phyloP scores from a whole-genome alignment of 2,113 vertebrate genomes.

The Hystrix brachyura region DNA sequence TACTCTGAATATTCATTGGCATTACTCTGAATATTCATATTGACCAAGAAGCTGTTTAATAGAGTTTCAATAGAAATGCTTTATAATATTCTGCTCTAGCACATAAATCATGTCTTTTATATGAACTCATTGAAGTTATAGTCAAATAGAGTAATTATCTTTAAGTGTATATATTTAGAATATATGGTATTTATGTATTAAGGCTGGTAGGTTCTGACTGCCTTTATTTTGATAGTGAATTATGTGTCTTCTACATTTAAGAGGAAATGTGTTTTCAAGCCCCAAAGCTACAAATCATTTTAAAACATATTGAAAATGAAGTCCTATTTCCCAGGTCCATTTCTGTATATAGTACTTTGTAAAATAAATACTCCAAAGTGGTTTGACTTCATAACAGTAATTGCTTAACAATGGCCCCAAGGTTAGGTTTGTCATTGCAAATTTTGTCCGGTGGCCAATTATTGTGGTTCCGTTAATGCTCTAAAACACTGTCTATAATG shows the following conservation, averaged over 20 bases:
- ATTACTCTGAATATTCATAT: conserved; percentile 68
- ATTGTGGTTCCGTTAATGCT: conserved; percentile 76
- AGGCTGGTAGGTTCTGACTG: conserved; percentile 57
- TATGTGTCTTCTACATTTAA: conserved; percentile 70
- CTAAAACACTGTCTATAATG: conserved; percentile 75
- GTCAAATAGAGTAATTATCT: conserved; percentile 72
- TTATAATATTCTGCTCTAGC: conserved; percentile 50
- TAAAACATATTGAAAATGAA: conserved; percentile 76
- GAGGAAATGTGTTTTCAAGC: conserved; percentile 73
- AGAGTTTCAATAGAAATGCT: conserved; percentile 33
- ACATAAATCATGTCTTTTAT: conserved; percentile 52
- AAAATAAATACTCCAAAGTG: conserved; percentile 80
- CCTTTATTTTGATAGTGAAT: conserved; percentile 73
- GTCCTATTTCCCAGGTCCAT: conserved; percentile 65
- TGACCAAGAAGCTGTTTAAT: conserved; percentile 62
- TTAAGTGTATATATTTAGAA: conserved; percentile 70
- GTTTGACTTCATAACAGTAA: conserved; percentile 78
- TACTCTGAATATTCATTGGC: conserved; percentile 68
- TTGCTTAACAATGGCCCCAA: conserved; percentile 68
- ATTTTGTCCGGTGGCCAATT: conserved; percentile 75
- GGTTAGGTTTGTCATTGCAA: conserved; percentile 53
- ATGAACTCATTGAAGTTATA: conserved; percentile 65
- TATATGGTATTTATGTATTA: conserved; percentile 67
- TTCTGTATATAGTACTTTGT: conserved; percentile 63
- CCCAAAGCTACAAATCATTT: conserved; percentile 77